phyloP scores from a whole-genome alignment of 2,113 vertebrate genomes.

The Urocynchramus pylzowi region DNA sequence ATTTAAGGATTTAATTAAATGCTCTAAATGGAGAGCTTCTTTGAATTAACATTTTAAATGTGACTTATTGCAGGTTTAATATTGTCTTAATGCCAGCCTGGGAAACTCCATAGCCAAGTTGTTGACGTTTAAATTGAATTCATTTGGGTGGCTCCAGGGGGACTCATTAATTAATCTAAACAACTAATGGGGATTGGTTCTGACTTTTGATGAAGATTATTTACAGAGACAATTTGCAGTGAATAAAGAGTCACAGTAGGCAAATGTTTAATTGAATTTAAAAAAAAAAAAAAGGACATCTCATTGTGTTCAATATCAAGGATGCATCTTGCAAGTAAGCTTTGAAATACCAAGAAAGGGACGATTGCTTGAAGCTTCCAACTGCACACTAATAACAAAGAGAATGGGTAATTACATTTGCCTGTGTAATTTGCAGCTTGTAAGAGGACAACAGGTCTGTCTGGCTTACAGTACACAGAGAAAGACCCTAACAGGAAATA shows the following conservation, averaged over 20 bases:
- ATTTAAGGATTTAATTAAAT: conserved; percentile 92
- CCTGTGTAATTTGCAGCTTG: conserved; percentile 62
- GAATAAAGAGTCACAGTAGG: conserved; percentile 84
- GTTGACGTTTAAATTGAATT: conserved; percentile 83
- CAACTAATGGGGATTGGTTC: conserved; percentile 82
- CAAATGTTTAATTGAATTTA: conserved; percentile 82
- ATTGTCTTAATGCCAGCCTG: conserved; percentile 80
- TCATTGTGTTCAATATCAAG: conserved; percentile 76
- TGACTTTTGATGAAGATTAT: conserved; percentile 86
- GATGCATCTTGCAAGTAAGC: conserved; percentile 58
- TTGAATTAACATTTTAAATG: conserved; percentile 88
- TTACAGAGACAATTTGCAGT: conserved; percentile 82
- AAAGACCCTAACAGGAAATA: not conserved
- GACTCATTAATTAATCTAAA: conserved; percentile 86
- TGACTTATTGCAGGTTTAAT: conserved; percentile 86
- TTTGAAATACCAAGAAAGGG: conserved; percentile 73
- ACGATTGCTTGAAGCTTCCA: conserved; percentile 58
- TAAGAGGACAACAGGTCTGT: conserved; percentile 66
- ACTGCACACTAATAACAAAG: conserved; percentile 64
- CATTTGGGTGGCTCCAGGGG: conserved; percentile 79
- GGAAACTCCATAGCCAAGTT: conserved; percentile 78
- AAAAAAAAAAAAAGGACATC: conserved; percentile 62
- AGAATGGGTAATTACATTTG: conserved; percentile 70
- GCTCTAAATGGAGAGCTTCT: conserved; percentile 79
- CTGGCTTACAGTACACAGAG: not conserved